Evolutionary conservation across 2,113 vertebrate genomes (phyloP).

Genomic region (Lagenorhynchus albirostris): DNA sequence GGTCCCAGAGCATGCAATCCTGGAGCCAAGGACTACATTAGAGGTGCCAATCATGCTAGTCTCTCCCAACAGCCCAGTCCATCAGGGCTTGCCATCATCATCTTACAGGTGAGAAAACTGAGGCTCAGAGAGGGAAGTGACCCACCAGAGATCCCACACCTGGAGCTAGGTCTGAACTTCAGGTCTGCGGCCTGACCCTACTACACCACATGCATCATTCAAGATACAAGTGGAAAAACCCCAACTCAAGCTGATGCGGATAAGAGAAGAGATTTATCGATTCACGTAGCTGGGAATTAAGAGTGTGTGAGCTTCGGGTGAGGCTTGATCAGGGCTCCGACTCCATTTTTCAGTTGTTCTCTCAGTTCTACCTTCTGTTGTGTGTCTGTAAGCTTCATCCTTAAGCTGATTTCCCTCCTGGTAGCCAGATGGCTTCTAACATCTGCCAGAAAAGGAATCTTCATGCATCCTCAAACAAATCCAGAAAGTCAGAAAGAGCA

Average conservation of each 20-base stretch:
- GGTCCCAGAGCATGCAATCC: accelerated
- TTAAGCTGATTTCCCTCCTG: neutral
- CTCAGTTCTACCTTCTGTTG: neutral
- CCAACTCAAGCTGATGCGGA: neutral
- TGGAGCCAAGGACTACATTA: neutral
- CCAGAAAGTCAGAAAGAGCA: neutral
- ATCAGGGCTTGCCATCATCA: neutral
- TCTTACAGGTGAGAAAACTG: neutral
- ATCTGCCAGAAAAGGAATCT: neutral
- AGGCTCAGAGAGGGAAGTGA: neutral
- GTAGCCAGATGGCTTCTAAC: neutral
- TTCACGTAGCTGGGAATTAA: neutral
- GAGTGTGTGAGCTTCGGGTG: neutral
- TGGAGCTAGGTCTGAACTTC: neutral
- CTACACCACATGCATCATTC: neutral
- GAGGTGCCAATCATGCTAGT: neutral
- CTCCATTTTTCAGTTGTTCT: neutral
- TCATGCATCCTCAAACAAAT: neutral
- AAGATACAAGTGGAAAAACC: neutral
- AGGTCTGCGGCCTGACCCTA: neutral
- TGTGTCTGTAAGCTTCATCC: neutral
- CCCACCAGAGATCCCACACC: neutral
- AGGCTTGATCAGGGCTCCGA: neutral
- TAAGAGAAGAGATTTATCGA: neutral
- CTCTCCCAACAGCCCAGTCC: neutral